A percentile compares a stretch with the other conserved stretches of the same genome.
phyloP scores from a whole-genome alignment of 2,888 invertebrate genomes.

The Arctia plantaginis region DNA sequence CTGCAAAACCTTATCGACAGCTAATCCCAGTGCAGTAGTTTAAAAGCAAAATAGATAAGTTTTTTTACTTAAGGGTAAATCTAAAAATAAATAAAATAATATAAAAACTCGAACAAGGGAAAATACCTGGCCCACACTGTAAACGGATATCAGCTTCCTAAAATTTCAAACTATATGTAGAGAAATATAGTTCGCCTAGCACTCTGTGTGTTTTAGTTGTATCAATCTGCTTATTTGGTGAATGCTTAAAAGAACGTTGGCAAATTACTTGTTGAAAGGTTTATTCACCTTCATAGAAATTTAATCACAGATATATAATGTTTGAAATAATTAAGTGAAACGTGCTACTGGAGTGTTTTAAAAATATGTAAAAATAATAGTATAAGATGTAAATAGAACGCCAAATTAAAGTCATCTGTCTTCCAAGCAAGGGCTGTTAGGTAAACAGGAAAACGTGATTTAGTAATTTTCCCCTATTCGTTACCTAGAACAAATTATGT shows the following conservation, averaged over 20 bases:
- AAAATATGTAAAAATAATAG: not conserved
- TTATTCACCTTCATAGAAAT: not conserved
- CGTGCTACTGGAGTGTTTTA: not conserved
- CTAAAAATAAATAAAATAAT: too few species aligned
- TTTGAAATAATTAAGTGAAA: not conserved
- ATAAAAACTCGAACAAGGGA: slow-evolving; percentile 5
- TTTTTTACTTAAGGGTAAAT: not conserved
- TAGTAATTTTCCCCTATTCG: not conserved
- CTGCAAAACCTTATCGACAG: slow-evolving; percentile 9
- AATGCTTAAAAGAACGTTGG: not conserved
- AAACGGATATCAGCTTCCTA: not conserved
- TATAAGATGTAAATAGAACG: not conserved
- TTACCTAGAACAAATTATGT: not conserved
- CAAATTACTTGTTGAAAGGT: not conserved
- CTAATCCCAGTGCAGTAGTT: not conserved
- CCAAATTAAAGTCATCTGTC: not conserved
- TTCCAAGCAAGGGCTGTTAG: not conserved
- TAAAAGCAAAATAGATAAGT: not conserved
- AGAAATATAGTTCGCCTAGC: not conserved
- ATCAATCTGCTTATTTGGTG: not conserved
- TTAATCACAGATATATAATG: not conserved
- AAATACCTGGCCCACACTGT: slow-evolving; percentile 7
- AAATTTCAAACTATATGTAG: not conserved
- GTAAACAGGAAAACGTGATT: not conserved
- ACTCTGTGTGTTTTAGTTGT: not conserved